phyloP scores from a whole-genome alignment of 2,113 vertebrate genomes.

The Crotalus helleri region DNA sequence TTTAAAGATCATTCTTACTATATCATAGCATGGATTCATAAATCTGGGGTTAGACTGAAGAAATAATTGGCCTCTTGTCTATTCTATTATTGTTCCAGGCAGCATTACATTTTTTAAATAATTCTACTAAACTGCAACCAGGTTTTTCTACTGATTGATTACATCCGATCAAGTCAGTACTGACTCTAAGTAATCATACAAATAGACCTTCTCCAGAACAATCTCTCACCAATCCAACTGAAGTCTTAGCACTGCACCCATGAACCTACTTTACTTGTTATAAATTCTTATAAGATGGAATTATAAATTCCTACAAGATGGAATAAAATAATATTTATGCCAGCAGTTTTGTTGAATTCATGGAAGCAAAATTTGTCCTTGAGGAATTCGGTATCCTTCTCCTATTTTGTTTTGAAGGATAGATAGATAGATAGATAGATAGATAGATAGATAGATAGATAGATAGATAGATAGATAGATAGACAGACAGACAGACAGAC shows the following conservation, averaged over 20 bases:
- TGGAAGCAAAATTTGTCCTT: background rate
- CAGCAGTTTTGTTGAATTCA: background rate
- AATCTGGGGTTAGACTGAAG: constrained; percentile 40
- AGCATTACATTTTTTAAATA: background rate
- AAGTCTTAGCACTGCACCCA: background rate
- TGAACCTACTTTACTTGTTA: background rate
- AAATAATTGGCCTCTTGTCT: constrained; percentile 34
- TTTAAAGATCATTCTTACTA: constrained; percentile 42
- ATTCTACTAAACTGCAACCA: background rate
- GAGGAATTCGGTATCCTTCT: background rate
- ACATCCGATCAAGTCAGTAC: background rate
- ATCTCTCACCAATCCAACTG: background rate
- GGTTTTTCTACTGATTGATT: background rate
- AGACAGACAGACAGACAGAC: too few relatives aligned
- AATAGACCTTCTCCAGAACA: background rate
- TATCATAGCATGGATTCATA: constrained; percentile 36
- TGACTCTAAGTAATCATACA: background rate
- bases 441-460: too few relatives aligned
- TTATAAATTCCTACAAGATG: background rate
- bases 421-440: too few relatives aligned
- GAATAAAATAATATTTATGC: background rate
- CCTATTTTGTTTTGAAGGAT: background rate
- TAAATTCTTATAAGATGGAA: background rate
- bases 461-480: too few relatives aligned
- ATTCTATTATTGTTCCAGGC: background rate